Evolutionary conservation across 2,113 vertebrate species (phyloP).

Genomic region (Ursus arctos): DNA sequence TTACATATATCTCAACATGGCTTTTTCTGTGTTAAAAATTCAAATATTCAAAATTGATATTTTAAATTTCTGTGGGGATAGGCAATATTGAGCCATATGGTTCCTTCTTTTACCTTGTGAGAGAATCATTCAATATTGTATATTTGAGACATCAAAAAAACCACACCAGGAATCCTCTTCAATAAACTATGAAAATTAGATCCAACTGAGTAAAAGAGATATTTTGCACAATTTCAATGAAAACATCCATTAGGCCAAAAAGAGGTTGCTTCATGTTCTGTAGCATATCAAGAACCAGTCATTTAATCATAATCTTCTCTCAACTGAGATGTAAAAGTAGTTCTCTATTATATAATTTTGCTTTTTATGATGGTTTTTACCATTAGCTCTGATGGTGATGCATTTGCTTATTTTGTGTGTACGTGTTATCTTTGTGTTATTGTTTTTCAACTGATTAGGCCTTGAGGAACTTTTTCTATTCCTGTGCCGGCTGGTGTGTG

Average conservation of each 20-base stretch:
- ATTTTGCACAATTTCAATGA: background rate
- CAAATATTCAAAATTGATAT: background rate
- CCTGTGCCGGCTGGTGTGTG: constrained; percentile 90
- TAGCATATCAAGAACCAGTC: background rate
- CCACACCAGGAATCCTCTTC: background rate
- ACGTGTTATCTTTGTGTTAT: background rate
- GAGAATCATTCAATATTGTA: background rate
- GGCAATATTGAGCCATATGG: background rate
- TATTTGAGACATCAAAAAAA: background rate
- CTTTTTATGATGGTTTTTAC: background rate
- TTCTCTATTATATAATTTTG: background rate
- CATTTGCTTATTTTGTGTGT: background rate
- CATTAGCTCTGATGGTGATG: background rate
- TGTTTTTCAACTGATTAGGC: constrained; percentile 79
- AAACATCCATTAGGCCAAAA: constrained; percentile 15
- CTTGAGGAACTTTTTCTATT: constrained; percentile 87
- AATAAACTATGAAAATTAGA: constrained; percentile 11
- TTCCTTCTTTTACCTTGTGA: constrained; percentile 32
- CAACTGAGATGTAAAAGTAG: background rate
- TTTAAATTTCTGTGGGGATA: background rate
- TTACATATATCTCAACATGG: background rate
- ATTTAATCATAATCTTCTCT: background rate
- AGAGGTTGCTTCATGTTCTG: background rate
- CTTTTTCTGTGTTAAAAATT: background rate
- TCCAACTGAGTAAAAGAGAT: background rate